Evolutionary conservation across 2,113 vertebrate species (phyloP), one percentile per base, ranked within the genome.

Genomic region (Semnornis frantzii): DNA sequence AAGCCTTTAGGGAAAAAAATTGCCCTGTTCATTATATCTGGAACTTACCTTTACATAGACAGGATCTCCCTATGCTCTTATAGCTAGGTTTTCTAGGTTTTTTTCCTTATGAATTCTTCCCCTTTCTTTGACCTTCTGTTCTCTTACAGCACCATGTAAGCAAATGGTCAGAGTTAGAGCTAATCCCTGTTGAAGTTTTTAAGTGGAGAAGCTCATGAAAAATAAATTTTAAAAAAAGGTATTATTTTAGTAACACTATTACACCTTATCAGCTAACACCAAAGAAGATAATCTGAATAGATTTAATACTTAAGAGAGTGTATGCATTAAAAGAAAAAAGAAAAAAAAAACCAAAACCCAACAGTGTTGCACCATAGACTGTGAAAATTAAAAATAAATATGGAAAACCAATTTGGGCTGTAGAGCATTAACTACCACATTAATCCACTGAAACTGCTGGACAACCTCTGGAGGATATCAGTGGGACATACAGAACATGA

Each of bases 1-100:
- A 55, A 72, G 3, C 17, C 46, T 88, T 90, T 88, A 85, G 27
- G 77, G 77, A 90, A 94, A 70, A 27, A 90, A 75, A 89, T 82
- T 71, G 7, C 15, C 13, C 6, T 64, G 8, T 17, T 28, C 2
- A 7, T 39, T 84, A 19, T 8, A 71, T 28, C 2, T 8, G 21
- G 3, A 78, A 30, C 3, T 46, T 10, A 60, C 60, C 34, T 93
- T 85, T 77, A 48, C 12, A 33, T 2, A 30, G 44, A 64, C 15
- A 71, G 7, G 12, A 9, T 88, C 17, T 50, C 30, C 13, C 17
- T 13, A 74, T 64, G 8, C 12, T 10, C 15, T 72, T 78, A 66
- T 6, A 62, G 2, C 4, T 31, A 42, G 3, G 27, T 66, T 84
- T 85, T 63, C 58, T 52, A 30, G 17, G 3, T 33, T 71, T 73